Percentiles rank a stretch among this genome's conserved stretches.
Conservation (phyloP, 1,140 invertebrate species). For the Ceratosolen solmsi region DNA sequence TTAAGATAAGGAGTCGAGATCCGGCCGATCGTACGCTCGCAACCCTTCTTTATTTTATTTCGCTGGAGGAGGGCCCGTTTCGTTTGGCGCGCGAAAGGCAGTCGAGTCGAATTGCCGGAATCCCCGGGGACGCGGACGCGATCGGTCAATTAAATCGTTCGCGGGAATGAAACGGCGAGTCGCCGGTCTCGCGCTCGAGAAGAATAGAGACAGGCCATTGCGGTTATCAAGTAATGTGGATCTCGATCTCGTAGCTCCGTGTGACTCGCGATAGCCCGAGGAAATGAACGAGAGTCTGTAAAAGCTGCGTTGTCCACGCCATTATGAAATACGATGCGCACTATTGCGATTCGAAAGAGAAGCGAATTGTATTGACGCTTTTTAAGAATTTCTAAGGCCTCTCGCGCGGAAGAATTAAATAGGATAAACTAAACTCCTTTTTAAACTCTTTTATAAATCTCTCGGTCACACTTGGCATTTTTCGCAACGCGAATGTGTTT, state of each 20-base stretch:
- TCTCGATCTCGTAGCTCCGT: conserved; percentile 2
- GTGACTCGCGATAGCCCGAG: not conserved
- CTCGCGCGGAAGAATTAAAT: not conserved
- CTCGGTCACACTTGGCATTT: not conserved
- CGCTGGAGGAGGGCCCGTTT: conserved; percentile 51
- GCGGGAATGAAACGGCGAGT: conserved; percentile 50
- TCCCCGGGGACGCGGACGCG: conserved; percentile 49
- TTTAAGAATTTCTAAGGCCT: not conserved
- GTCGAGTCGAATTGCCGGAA: conserved; percentile 52
- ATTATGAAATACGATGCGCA: not conserved
- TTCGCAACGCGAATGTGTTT: conserved; percentile 28
- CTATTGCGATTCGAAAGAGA: not conserved
- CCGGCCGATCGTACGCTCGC: conserved; percentile 58
- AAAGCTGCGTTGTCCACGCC: too few species aligned
- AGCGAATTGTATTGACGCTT: not conserved
- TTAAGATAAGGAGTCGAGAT: conserved; percentile 68
- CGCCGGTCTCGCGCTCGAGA: too few species aligned
- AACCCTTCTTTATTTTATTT: conserved; percentile 46
- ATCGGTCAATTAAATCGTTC: conserved; percentile 64
- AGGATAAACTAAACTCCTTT: not conserved
- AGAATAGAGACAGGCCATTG: too few species aligned
- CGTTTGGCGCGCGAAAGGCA: conserved; percentile 49
- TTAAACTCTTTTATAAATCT: not conserved
- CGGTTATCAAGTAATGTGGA: conserved; percentile 42
- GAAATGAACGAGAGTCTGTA: too few species aligned